Evolutionary conservation across 2,113 vertebrate species (phyloP).

Genomic region (Urocolius indicus): DNA sequence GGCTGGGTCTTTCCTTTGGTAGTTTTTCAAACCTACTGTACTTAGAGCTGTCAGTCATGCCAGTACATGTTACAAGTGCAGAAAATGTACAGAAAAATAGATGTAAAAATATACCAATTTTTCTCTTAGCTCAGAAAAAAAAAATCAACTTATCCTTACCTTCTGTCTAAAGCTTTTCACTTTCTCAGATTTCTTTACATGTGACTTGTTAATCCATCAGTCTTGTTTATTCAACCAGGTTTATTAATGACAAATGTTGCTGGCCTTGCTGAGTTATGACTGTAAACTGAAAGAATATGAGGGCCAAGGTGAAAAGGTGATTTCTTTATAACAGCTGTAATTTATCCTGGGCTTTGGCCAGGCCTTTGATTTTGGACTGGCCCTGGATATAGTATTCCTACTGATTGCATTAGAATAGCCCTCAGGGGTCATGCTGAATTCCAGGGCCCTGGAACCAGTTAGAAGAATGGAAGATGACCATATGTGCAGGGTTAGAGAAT

Average conservation of each 20-base stretch:
- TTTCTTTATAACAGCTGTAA: constrained; percentile 82
- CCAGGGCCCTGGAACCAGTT: constrained; percentile 91
- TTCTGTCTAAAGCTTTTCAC: constrained; percentile 46
- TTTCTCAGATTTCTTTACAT: constrained; percentile 66
- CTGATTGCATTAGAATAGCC: constrained; percentile 85
- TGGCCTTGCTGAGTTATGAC: constrained; percentile 71
- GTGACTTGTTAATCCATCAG: constrained; percentile 68
- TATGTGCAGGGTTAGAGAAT: constrained; percentile 81
- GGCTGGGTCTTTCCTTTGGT: background rate
- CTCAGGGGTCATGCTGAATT: constrained; percentile 85
- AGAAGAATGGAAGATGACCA: constrained; percentile 84
- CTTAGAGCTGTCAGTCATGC: background rate
- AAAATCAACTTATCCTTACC: background rate
- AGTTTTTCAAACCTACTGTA: constrained; percentile 4
- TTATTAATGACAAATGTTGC: constrained; percentile 78
- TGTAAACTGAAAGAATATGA: constrained; percentile 76
- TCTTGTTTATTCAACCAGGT: constrained; percentile 65
- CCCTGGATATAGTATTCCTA: constrained; percentile 79
- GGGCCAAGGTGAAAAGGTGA: constrained; percentile 76
- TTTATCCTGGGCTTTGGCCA: constrained; percentile 79
- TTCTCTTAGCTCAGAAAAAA: background rate
- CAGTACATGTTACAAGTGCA: background rate
- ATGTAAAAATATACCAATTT: background rate
- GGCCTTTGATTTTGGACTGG: constrained; percentile 81
- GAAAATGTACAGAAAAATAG: background rate